These are phyloP conservation scores for Chalcis sispes DNA, from an alignment of 2,888 invertebrate genomes.

Conservation along the genomic window DNA sequence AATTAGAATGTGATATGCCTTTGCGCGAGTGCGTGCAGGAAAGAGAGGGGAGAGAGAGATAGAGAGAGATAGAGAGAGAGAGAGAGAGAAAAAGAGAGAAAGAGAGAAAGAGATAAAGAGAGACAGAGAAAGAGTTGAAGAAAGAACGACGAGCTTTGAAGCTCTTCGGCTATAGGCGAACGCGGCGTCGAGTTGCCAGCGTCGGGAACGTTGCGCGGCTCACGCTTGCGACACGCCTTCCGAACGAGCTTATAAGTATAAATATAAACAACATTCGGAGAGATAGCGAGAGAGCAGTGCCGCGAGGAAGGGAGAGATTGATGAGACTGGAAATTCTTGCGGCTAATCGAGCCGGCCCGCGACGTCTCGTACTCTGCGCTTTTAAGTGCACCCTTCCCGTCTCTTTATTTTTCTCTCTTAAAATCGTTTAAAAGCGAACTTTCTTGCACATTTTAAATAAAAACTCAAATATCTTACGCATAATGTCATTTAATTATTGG, in stretches of 20 bases:
- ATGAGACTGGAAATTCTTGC: constrained; percentile 67
- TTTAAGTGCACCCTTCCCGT: too few species aligned
- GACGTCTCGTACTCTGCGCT: not conserved
- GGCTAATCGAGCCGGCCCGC: constrained; percentile 63
- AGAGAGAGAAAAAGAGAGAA: constrained; percentile 63
- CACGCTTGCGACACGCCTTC: constrained; percentile 52
- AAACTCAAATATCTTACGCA: too few species aligned
- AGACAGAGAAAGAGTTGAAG: too few species aligned
- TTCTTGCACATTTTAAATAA: too few species aligned
- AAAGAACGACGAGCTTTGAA: constrained; percentile 24
- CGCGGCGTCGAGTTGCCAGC: not conserved
- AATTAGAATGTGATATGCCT: constrained; percentile 72
- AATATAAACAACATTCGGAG: constrained; percentile 69
- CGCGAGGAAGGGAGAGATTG: constrained; percentile 65
- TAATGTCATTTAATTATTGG: too few species aligned
- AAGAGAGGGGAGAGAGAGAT: too few species aligned
- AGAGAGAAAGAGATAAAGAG: too few species aligned
- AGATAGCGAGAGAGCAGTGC: constrained; percentile 15
- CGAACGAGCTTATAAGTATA: constrained; percentile 67
- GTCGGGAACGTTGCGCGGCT: not conserved
- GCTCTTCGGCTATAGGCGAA: constrained; percentile 12
- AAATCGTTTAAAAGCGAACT: too few species aligned
- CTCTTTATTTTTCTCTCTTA: too few species aligned
- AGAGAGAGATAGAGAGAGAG: too few species aligned
- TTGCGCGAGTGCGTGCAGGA: too few species aligned